phyloP scores from a whole-genome alignment of 2,113 vertebrate species.

The Amphiprion ocellaris region DNA sequence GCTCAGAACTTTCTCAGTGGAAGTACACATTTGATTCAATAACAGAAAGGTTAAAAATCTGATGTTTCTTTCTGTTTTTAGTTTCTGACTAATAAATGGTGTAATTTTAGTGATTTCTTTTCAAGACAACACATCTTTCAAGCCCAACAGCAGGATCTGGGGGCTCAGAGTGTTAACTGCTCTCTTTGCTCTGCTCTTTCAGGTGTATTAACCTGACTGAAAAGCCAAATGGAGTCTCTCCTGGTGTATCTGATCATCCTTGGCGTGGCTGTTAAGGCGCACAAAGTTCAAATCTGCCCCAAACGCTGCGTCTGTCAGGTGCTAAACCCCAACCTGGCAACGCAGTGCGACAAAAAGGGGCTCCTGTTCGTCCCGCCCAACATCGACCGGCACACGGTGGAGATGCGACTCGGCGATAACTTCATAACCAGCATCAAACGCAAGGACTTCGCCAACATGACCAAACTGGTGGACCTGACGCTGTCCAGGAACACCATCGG shows the following conservation, averaged over 20 bases:
- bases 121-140: too few relatives aligned
- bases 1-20: too few relatives aligned
- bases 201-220: slow-evolving; percentile 89
- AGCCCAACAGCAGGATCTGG: too few relatives aligned
- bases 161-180: too few relatives aligned
- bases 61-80: too few relatives aligned
- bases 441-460: slow-evolving; percentile 99
- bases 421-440: slow-evolving; percentile 97
- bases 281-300: slow-evolving; percentile 98
- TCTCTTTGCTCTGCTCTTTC: slow-evolving; percentile 51
- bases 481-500: slow-evolving; percentile 98
- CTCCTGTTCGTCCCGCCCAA: slow-evolving; percentile 97
- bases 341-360: slow-evolving; percentile 98
- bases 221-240: slow-evolving; percentile 93
- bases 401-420: slow-evolving; percentile 96
- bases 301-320: slow-evolving; percentile 98
- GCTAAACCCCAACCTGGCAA: slow-evolving; percentile 97
- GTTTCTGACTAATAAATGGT: too few relatives aligned
- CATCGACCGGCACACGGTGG: slow-evolving; percentile 97
- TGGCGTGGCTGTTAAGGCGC: slow-evolving; percentile 91
- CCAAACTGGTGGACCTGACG: slow-evolving; percentile 96
- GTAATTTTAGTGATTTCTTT: too few relatives aligned
- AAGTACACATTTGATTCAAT: too few relatives aligned
- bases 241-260: slow-evolving; percentile 94
- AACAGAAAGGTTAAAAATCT: too few relatives aligned